Evolutionary conservation across 1,140 invertebrate genomes (phyloP).

Genomic region (Anastatus disparis): DNA sequence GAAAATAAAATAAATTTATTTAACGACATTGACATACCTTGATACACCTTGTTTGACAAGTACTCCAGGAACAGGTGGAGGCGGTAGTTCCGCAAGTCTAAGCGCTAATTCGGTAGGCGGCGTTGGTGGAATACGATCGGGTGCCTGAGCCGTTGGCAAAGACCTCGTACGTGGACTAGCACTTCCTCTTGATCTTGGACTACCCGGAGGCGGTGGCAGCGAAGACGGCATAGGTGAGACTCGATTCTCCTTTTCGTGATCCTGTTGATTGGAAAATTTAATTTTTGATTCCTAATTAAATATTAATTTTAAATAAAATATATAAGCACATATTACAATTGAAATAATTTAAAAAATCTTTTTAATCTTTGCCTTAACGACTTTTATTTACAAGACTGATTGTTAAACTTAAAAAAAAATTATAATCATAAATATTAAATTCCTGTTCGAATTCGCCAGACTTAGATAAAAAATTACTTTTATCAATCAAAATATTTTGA

Average conservation of each 20-base stretch:
- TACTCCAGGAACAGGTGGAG: constrained; percentile 74
- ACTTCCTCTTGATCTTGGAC: constrained; percentile 60
- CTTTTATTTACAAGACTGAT: too few species aligned
- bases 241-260: constrained; percentile 59
- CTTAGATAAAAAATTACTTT: too few species aligned
- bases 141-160: constrained; percentile 45
- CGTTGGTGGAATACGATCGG: constrained; percentile 49
- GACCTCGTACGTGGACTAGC: constrained; percentile 61
- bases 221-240: constrained; percentile 60
- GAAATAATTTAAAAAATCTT: too few species aligned
- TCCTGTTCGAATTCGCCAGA: too few species aligned
- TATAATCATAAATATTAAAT: too few species aligned
- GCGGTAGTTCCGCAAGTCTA: constrained; percentile 73
- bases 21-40: too few species aligned
- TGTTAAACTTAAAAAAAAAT: too few species aligned
- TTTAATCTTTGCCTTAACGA: too few species aligned
- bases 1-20: too few species aligned
- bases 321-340: too few species aligned
- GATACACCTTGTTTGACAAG: constrained; percentile 75
- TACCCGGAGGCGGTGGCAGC: constrained; percentile 57
- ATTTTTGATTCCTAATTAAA: neutral
- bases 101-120: constrained; percentile 71
- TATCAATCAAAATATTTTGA: too few species aligned
- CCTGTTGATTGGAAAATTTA: constrained; percentile 12
- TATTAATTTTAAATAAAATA: too few species aligned